A percentile compares a stretch with the other conserved stretches of the same genome.
Evolutionary conservation across 2,797 vertebrate genomes (phyloP).

Genomic region (Ataeniobius toweri): DNA sequence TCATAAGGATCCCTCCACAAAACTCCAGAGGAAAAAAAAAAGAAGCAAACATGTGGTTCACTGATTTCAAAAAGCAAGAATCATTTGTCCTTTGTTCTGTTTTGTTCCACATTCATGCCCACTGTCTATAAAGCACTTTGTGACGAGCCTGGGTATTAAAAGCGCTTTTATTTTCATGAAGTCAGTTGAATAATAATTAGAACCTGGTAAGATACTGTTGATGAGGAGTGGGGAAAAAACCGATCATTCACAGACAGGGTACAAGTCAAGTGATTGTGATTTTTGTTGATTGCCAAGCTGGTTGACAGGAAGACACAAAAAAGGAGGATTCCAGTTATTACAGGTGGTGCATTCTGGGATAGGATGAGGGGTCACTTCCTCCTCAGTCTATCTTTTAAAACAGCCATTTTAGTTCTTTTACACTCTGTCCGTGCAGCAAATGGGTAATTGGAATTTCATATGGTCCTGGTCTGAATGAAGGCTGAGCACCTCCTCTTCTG

Average conservation of each 20-base stretch:
- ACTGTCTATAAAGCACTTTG: constrained; percentile 71
- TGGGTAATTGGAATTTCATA: constrained; percentile 54
- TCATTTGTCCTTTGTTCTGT: constrained; percentile 14
- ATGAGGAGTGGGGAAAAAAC: constrained; percentile 30
- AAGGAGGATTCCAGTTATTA: constrained; percentile 51
- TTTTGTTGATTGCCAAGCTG: constrained; percentile 54
- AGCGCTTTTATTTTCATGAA: constrained; percentile 39
- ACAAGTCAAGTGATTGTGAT: constrained; percentile 29
- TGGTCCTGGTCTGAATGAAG: constrained; percentile 44
- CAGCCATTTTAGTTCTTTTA: constrained; percentile 4
- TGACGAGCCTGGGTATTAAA: constrained; percentile 64
- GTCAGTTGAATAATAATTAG: constrained; percentile 9
- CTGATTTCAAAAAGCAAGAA: constrained; percentile 29
- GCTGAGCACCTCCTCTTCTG: constrained; percentile 56
- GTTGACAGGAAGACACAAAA: constrained; percentile 69
- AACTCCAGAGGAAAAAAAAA: background rate
- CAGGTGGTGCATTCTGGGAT: constrained; percentile 81
- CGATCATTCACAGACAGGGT: constrained; percentile 20
- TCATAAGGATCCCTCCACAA: constrained; percentile 3
- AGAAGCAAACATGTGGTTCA: background rate
- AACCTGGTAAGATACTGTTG: constrained; percentile 41
- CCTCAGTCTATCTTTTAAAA: constrained; percentile 1
- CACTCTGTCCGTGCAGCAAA: constrained; percentile 26
- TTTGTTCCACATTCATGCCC: constrained; percentile 11
- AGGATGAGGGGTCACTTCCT: constrained; percentile 54